Conservation (phyloP, 2,888 invertebrate species). For the Herminia tarsipennalis region DNA sequence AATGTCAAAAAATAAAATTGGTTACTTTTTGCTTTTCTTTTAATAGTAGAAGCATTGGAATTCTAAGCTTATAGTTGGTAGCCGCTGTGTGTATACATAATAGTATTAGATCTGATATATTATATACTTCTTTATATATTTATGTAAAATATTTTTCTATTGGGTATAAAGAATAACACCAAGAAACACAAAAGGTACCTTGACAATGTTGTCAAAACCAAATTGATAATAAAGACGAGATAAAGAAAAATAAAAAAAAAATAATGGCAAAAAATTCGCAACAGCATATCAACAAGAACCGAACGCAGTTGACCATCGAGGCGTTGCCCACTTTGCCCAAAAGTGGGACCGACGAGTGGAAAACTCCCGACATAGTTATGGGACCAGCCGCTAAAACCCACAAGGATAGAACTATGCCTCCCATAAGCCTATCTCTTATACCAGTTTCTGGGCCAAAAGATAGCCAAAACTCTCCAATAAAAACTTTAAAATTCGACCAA, state of each 20-base stretch:
- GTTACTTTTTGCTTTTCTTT: slow-evolving; percentile 72
- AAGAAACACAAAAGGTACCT: slow-evolving; percentile 46
- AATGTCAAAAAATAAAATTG: slow-evolving; percentile 37
- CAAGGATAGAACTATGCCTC: slow-evolving; percentile 76
- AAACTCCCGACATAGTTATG: slow-evolving; percentile 71
- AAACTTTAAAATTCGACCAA: slow-evolving; percentile 67
- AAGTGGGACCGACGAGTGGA: slow-evolving; percentile 64
- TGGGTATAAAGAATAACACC: slow-evolving; percentile 46
- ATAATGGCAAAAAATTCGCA: slow-evolving; percentile 63
- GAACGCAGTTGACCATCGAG: slow-evolving; percentile 80
- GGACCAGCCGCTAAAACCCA: slow-evolving; percentile 63
- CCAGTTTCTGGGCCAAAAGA: slow-evolving; percentile 75
- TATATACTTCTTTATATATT: slow-evolving; percentile 56
- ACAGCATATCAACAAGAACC: slow-evolving; percentile 84
- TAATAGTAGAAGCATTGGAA: slow-evolving; percentile 68
- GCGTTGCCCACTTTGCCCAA: slow-evolving; percentile 67
- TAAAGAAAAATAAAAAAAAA: slow-evolving; percentile 48
- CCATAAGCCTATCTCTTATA: slow-evolving; percentile 78
- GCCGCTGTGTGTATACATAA: slow-evolving; percentile 74
- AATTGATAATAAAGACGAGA: slow-evolving; percentile 79
- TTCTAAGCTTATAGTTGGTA: slow-evolving; percentile 76
- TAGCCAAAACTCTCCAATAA: slow-evolving; percentile 60
- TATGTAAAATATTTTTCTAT: slow-evolving; percentile 57
- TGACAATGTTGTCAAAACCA: slow-evolving; percentile 83
- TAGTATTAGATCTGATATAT: slow-evolving; percentile 47